phyloP scores from a whole-genome alignment of 2,888 invertebrate species.

The Uropetala carovei region DNA sequence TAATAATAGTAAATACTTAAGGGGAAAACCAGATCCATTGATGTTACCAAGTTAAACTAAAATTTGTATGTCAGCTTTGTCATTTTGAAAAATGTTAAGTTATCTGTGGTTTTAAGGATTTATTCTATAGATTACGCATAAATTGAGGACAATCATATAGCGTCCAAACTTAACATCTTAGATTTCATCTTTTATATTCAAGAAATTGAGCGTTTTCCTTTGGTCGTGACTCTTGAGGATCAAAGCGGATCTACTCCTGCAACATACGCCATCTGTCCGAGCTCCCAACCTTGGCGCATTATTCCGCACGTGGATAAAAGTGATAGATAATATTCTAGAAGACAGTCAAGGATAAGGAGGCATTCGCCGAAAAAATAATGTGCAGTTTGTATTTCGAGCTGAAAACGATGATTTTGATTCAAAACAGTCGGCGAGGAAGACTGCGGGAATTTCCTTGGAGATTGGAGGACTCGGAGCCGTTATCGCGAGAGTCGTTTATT shows the following conservation, averaged over 20 bases:
- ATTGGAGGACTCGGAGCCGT: slow-evolving; percentile 55
- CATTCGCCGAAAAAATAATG: slow-evolving; percentile 15
- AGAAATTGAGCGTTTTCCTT: too few relatives aligned
- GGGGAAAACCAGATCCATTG: too few relatives aligned
- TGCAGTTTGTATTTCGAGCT: slow-evolving; percentile 61
- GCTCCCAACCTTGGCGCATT: background rate
- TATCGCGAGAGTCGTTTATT: slow-evolving; percentile 57
- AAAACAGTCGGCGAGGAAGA: slow-evolving; percentile 60
- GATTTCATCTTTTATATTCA: too few relatives aligned
- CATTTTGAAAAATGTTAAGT: too few relatives aligned
- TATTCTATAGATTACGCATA: too few relatives aligned
- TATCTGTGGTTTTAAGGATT: too few relatives aligned
- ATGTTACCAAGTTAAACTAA: too few relatives aligned
- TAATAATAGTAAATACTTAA: too few relatives aligned
- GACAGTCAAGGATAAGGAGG: slow-evolving; percentile 10
- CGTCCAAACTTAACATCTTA: too few relatives aligned
- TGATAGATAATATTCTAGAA: background rate
- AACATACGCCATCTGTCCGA: background rate
- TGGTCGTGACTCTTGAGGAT: too few relatives aligned
- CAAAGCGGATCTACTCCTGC: background rate
- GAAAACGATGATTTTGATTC: slow-evolving; percentile 63
- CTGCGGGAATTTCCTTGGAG: slow-evolving; percentile 64
- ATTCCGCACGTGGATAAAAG: background rate
- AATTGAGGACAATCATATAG: too few relatives aligned
- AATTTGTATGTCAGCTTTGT: too few relatives aligned